phyloP scores from a whole-genome alignment of 1,140 invertebrate species.

The Drosophila bocki region DNA sequence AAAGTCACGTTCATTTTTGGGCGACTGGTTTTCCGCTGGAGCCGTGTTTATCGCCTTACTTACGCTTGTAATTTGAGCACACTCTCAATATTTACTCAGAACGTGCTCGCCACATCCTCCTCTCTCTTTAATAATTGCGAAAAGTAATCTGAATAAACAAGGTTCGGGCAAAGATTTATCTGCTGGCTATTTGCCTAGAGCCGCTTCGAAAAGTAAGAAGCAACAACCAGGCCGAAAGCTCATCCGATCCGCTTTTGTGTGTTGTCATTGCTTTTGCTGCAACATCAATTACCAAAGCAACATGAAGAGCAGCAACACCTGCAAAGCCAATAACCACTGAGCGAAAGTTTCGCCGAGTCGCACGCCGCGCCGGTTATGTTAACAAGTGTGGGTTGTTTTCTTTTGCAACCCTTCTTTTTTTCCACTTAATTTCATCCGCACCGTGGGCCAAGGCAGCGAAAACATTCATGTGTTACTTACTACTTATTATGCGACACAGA shows the following conservation, averaged over 20 bases:
- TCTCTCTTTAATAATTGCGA: slow-evolving; percentile 61
- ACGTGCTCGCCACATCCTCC: slow-evolving; percentile 13
- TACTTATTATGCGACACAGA: neutral
- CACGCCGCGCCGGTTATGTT: slow-evolving; percentile 42
- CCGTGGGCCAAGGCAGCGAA: slow-evolving; percentile 45
- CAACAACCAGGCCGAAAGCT: slow-evolving; percentile 14
- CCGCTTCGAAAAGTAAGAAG: slow-evolving; percentile 43
- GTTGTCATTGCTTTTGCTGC: slow-evolving; percentile 1
- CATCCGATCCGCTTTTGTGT: neutral
- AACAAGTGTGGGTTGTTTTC: slow-evolving; percentile 61
- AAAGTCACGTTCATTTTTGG: slow-evolving; percentile 59
- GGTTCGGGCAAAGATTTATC: slow-evolving; percentile 35
- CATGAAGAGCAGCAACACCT: slow-evolving; percentile 18
- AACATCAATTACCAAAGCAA: slow-evolving; percentile 12
- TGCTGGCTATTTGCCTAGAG: slow-evolving; percentile 14
- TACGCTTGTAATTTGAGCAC: slow-evolving; percentile 68
- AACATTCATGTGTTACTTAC: neutral
- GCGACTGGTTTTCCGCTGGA: slow-evolving; percentile 48
- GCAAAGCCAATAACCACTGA: slow-evolving; percentile 17
- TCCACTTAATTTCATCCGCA: slow-evolving; percentile 22
- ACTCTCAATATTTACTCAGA: slow-evolving; percentile 75
- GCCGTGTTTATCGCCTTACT: slow-evolving; percentile 55
- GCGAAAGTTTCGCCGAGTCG: slow-evolving; percentile 64
- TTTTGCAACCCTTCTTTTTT: slow-evolving; percentile 4
- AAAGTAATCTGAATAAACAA: slow-evolving; percentile 56